Conservation (phyloP, 2,797 vertebrate genomes). For the Notolepis coatsorum region DNA sequence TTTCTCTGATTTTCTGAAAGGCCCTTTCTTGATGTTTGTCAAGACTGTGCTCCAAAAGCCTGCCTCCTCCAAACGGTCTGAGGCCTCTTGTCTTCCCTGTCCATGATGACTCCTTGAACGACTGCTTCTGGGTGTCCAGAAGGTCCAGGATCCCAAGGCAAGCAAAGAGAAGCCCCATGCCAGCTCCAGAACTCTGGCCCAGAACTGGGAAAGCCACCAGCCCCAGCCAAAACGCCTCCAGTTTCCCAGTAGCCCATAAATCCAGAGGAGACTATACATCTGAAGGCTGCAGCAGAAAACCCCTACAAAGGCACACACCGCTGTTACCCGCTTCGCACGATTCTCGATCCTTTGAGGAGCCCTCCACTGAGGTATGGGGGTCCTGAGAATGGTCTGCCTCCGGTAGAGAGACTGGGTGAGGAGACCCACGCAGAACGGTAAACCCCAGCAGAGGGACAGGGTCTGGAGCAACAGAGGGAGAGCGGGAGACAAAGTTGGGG, state of each 20-base stretch:
- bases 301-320: conserved; percentile 79
- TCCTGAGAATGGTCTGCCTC: conserved; percentile 49
- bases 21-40: conserved; percentile 67
- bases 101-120: conserved; percentile 34
- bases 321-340: conserved; percentile 69
- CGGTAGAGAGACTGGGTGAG: conserved; percentile 73
- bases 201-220: conserved; percentile 90
- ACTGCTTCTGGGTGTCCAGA: conserved; percentile 68
- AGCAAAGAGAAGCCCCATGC: conserved; percentile 81
- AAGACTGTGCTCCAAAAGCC: conserved; percentile 82
- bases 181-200: conserved; percentile 87
- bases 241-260: conserved; percentile 84
- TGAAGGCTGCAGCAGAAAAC: conserved; percentile 86
- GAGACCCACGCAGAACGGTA: conserved; percentile 74
- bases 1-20: conserved; percentile 56
- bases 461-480: conserved; percentile 84
- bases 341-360: conserved; percentile 65
- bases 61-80: conserved; percentile 22
- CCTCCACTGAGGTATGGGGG: conserved; percentile 61
- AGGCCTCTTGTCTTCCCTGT: conserved; percentile 34
- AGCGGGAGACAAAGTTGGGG: conserved; percentile 66
- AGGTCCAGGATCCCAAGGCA: conserved; percentile 78
- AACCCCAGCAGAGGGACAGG: conserved; percentile 82
- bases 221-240: conserved; percentile 85
- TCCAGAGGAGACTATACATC: conserved; percentile 86